phyloP scores from a whole-genome alignment of 2,888 invertebrate genomes.

The Nomada ruficornis region DNA sequence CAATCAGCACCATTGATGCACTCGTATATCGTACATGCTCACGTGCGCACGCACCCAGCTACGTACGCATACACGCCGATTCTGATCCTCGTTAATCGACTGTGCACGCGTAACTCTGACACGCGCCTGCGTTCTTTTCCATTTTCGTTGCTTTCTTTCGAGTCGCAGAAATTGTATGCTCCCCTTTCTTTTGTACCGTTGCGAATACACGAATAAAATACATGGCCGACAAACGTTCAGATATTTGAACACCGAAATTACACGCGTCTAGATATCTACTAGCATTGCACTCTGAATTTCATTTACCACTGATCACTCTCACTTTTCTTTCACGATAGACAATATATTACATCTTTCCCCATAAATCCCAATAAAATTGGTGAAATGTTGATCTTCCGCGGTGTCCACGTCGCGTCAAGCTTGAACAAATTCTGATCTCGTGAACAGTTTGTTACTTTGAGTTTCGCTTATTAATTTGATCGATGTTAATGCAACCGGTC shows the following conservation, averaged over 20 bases:
- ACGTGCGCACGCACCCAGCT: conserved; percentile 31
- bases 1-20: conserved; percentile 40
- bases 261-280: not conserved
- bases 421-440: too few relatives aligned
- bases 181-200: not conserved
- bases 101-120: conserved; percentile 43
- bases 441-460: too few relatives aligned
- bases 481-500: too few relatives aligned
- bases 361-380: not conserved
- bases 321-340: not conserved
- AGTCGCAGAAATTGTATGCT: conserved; percentile 12
- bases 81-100: conserved; percentile 57
- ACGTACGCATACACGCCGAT: conserved; percentile 33
- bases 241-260: not conserved
- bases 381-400: not conserved
- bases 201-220: not conserved
- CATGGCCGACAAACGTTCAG: not conserved
- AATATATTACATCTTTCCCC: not conserved
- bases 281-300: not conserved
- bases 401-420: too few relatives aligned
- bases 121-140: conserved; percentile 49
- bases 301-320: conserved; percentile 19
- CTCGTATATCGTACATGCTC: conserved; percentile 28
- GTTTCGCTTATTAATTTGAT: not conserved
- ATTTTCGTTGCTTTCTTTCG: conserved; percentile 23